These are phyloP conservation scores for Drosophila rhopaloa DNA, from an alignment of 1,140 invertebrate genomes.

Conservation along the genomic window DNA sequence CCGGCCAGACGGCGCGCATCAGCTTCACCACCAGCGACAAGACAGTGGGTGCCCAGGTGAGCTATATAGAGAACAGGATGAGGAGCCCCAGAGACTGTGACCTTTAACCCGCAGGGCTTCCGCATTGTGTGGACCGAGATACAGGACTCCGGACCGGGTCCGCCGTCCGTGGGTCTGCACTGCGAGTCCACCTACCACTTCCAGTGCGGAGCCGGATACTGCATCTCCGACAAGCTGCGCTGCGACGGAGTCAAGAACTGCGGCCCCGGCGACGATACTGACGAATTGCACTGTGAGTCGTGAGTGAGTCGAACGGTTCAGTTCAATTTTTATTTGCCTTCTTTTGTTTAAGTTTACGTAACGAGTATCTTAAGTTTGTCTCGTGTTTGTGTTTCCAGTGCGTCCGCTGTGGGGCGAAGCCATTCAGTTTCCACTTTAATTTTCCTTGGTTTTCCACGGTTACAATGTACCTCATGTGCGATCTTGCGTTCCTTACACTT, in stretches of 20 bases:
- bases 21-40: conserved; percentile 94
- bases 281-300: conserved; percentile 93
- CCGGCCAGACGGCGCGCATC: conserved; percentile 85
- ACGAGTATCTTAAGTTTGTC: conserved; percentile 30
- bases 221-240: conserved; percentile 90
- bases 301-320: conserved; percentile 85
- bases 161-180: conserved; percentile 78
- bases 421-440: conserved; percentile 38
- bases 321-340: conserved; percentile 83
- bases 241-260: conserved; percentile 93
- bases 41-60: conserved; percentile 88
- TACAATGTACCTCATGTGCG: conserved; percentile 25
- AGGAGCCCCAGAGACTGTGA: too few species aligned
- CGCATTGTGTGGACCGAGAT: conserved; percentile 96
- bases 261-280: conserved; percentile 90
- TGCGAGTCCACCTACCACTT: conserved; percentile 84
- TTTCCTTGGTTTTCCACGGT: conserved; percentile 38
- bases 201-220: conserved; percentile 88
- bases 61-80: neutral
- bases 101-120: conserved; percentile 88
- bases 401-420: conserved; percentile 39
- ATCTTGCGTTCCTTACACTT: conserved; percentile 49
- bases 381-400: conserved; percentile 70
- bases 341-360: conserved; percentile 42
- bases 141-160: conserved; percentile 85